Evolutionary conservation across 1,140 invertebrate species (phyloP).

Genomic region (Diprion similis): DNA sequence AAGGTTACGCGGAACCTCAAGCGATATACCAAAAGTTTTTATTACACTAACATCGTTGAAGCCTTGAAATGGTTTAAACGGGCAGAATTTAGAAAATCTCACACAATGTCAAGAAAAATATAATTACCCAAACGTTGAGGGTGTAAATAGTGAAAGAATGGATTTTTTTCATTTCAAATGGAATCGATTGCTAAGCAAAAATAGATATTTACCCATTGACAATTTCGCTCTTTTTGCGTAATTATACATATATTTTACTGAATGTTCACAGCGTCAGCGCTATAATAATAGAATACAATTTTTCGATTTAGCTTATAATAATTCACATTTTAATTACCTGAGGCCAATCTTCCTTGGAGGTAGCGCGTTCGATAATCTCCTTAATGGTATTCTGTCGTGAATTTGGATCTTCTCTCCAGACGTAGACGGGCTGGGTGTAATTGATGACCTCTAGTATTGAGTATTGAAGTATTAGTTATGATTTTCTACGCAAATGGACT

Average conservation of each 20-base stretch:
- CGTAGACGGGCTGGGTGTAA: slow-evolving; percentile 94
- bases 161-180: neutral
- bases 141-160: no score
- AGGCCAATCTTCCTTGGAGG: slow-evolving; percentile 88
- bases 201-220: neutral
- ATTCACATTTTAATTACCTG: slow-evolving; percentile 67
- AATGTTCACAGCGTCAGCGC: neutral
- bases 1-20: no score
- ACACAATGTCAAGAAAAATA: no score
- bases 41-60: no score
- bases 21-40: no score
- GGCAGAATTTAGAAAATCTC: no score
- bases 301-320: neutral
- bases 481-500: neutral
- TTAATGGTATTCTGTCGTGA: slow-evolving; percentile 90
- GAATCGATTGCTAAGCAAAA: neutral
- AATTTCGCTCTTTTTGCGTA: neutral
- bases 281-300: slow-evolving; percentile 11
- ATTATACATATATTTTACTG: slow-evolving; percentile 1
- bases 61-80: no score
- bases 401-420: slow-evolving; percentile 90
- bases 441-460: slow-evolving; percentile 81
- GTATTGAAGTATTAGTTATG: neutral
- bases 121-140: no score
- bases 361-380: slow-evolving; percentile 87